Evolutionary conservation across 2,888 invertebrate species (phyloP).

Genomic region (Cepaea hortensis): DNA sequence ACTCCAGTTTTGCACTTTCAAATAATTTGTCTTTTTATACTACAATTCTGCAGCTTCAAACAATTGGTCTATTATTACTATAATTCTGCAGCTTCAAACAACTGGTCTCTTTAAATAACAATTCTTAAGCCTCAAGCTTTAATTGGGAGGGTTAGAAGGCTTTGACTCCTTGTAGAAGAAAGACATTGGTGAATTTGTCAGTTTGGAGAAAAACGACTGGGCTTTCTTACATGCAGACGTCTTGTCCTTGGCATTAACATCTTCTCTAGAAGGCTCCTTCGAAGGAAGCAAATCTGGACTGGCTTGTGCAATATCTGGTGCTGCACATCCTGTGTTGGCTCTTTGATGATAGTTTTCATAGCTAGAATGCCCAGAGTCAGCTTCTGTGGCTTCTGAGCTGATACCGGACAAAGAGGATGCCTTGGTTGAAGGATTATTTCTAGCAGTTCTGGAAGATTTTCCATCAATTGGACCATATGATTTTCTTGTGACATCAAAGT

Average conservation of each 20-base stretch:
- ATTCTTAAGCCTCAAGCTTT: neutral
- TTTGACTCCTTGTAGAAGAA: conserved; percentile 42
- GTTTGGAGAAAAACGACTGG: conserved; percentile 40
- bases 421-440: neutral
- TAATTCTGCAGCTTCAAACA: too few species aligned
- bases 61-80: too few species aligned
- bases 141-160: conserved; percentile 23
- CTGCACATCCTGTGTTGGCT: neutral
- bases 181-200: conserved; percentile 40
- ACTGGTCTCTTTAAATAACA: neutral
- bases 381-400: neutral
- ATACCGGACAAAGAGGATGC: neutral
- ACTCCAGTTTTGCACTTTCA: too few species aligned
- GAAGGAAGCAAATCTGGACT: conserved; percentile 31
- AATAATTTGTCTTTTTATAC: too few species aligned
- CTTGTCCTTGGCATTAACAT: neutral
- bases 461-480: neutral
- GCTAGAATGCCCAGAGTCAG: neutral
- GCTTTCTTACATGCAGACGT: conserved; percentile 6
- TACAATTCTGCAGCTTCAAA: too few species aligned
- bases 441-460: neutral
- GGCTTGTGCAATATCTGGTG: neutral
- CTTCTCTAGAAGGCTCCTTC: conserved; percentile 1
- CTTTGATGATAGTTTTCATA: neutral
- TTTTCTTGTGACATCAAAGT: neutral